A percentile compares a stretch with the other conserved stretches of the same genome.
phyloP scores from a whole-genome alignment of 2,797 vertebrate species.

The Semotilus atromaculatus region DNA sequence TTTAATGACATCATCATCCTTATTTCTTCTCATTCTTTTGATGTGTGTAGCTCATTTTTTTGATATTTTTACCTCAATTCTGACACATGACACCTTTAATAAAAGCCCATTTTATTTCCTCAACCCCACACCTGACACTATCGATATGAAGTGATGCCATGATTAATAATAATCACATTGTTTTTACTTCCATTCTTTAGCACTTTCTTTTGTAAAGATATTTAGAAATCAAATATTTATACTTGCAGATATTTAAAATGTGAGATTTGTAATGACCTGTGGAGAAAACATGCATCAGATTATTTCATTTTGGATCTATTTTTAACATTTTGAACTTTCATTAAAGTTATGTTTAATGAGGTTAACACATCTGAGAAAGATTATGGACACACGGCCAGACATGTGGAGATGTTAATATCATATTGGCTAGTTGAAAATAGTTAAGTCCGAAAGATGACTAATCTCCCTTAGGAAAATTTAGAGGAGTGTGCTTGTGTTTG shows the following conservation, averaged over 20 bases:
- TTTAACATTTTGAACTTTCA: not conserved
- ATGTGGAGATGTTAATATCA: not conserved
- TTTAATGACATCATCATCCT: too few relatives aligned
- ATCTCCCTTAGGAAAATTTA: slow-evolving; percentile 10
- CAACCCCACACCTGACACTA: too few relatives aligned
- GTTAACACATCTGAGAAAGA: not conserved
- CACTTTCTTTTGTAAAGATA: too few relatives aligned
- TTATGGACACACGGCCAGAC: not conserved
- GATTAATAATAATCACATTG: not conserved
- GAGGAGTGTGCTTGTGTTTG: slow-evolving; percentile 6
- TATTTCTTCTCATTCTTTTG: too few relatives aligned
- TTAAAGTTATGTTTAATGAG: not conserved
- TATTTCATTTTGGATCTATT: too few relatives aligned
- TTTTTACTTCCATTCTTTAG: not conserved
- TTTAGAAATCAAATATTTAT: too few relatives aligned
- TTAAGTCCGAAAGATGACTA: not conserved
- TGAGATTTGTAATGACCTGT: not conserved
- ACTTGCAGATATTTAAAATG: not conserved
- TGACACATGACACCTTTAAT: too few relatives aligned
- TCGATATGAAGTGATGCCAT: too few relatives aligned
- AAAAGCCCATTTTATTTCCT: too few relatives aligned
- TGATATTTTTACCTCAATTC: too few relatives aligned
- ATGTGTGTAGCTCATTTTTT: too few relatives aligned
- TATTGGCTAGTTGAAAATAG: not conserved
- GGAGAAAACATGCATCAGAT: not conserved